Percentiles rank a stretch among this genome's conserved stretches.
These are phyloP conservation scores for Limonius californicus DNA, from an alignment of 1,140 invertebrate species.

Conservation along the genomic window DNA sequence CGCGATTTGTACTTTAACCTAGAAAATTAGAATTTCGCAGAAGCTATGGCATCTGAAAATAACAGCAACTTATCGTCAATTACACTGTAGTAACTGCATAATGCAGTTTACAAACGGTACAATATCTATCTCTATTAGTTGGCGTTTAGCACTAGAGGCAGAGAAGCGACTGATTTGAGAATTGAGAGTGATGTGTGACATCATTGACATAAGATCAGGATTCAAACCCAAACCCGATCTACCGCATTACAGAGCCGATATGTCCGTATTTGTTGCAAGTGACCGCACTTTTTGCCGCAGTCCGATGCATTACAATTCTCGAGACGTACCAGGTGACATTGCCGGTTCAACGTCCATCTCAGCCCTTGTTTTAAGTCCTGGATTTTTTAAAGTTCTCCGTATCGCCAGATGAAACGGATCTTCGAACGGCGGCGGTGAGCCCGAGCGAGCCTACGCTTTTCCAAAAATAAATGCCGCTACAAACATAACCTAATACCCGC, in stretches of 20 bases:
- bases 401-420: no score
- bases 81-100: no score
- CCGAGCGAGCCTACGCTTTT: no score
- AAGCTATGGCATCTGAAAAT: no score
- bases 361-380: neutral
- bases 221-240: slow-evolving; percentile 7
- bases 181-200: slow-evolving; percentile 7
- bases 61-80: no score
- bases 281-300: slow-evolving; percentile 14
- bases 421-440: no score
- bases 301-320: neutral
- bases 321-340: slow-evolving; percentile 10
- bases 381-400: no score
- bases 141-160: neutral
- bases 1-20: no score
- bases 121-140: neutral
- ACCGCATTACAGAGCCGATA: slow-evolving; percentile 18
- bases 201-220: slow-evolving; percentile 6
- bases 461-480: no score
- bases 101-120: neutral
- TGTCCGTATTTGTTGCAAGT: slow-evolving; percentile 15
- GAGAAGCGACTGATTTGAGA: neutral
- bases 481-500: no score
- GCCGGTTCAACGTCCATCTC: slow-evolving; percentile 13
- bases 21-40: no score